A percentile compares a stretch with the other conserved stretches of the same genome.
These are phyloP conservation scores for Phenganax stokvisi DNA, from an alignment of 92 coral and sea anemone genomes.

Conservation along the genomic window DNA sequence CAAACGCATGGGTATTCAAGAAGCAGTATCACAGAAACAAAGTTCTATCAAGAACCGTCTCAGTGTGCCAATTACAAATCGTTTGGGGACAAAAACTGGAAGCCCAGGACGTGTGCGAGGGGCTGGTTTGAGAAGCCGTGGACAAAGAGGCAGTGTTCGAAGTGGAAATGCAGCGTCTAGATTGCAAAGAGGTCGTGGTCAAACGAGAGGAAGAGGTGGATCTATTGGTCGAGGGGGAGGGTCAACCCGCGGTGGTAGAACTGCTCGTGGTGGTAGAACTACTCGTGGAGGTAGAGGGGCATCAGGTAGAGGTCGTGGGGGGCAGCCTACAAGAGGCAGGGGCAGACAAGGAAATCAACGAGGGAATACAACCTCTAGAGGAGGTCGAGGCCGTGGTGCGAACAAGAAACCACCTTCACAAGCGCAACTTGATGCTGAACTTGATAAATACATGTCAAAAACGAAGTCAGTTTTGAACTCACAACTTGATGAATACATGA, in stretches of 20 bases:
- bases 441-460: slow-evolving; percentile 93
- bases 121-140: slow-evolving; percentile 35
- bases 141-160: slow-evolving; percentile 48
- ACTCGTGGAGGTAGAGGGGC: slow-evolving; percentile 11
- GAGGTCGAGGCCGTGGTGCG: slow-evolving; percentile 55
- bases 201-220: slow-evolving; percentile 52
- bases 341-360: slow-evolving; percentile 49
- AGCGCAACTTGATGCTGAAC: slow-evolving; percentile 76
- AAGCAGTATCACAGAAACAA: slow-evolving; percentile 47
- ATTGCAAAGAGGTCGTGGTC: slow-evolving; percentile 49
- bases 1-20: slow-evolving; percentile 80
- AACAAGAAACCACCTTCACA: slow-evolving; percentile 56
- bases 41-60: slow-evolving; percentile 56
- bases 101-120: slow-evolving; percentile 49
- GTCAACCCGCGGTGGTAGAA: not conserved
- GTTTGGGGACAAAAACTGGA: slow-evolving; percentile 42
- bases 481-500: slow-evolving; percentile 87
- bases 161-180: slow-evolving; percentile 28
- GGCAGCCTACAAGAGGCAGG: slow-evolving; percentile 37
- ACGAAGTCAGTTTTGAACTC: slow-evolving; percentile 86
- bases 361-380: slow-evolving; percentile 48
- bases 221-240: slow-evolving; percentile 31
- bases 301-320: slow-evolving; percentile 41
- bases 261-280: not conserved
- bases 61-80: slow-evolving; percentile 52